A percentile compares a stretch with the other conserved stretches of the same genome.
Conservation (phyloP, 2,797 vertebrate genomes). For the Parambassis ranga region DNA sequence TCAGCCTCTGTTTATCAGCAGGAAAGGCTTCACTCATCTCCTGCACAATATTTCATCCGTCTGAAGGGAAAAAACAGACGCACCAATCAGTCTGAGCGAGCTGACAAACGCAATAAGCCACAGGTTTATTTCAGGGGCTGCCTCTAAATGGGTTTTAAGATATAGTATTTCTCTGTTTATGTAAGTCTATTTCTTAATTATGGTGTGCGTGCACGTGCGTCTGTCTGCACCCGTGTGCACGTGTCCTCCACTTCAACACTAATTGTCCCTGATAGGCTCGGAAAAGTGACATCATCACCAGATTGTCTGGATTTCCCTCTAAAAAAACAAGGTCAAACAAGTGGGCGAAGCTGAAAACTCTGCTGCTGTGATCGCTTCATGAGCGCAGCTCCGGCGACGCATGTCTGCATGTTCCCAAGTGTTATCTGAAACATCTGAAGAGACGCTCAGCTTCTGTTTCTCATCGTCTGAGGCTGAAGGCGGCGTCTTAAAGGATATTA, state of each 20-base stretch:
- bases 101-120: constrained; percentile 76
- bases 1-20: constrained; percentile 64
- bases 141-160: constrained; percentile 74
- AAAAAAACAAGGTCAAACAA: constrained; percentile 68
- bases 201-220: constrained; percentile 13
- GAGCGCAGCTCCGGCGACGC: no score
- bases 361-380: constrained; percentile 28
- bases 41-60: constrained; percentile 69
- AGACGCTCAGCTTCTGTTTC: constrained; percentile 7
- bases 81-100: constrained; percentile 61
- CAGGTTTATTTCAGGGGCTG: constrained; percentile 64
- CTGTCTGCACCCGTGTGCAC: constrained; percentile 46
- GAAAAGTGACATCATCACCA: constrained; percentile 79
- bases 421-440: constrained; percentile 31
- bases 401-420: no score
- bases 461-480: constrained; percentile 1
- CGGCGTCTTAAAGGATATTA: not conserved
- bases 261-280: constrained; percentile 76
- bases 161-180: constrained; percentile 79
- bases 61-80: constrained; percentile 17
- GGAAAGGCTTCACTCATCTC: constrained; percentile 75
- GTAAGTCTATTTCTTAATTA: constrained; percentile 75
- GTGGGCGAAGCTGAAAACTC: constrained; percentile 42
- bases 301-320: constrained; percentile 64
- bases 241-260: constrained; percentile 55